These are phyloP conservation scores for Chromoteleia sp. DNA, from an alignment of 2,888 invertebrate genomes.

Conservation along the genomic window DNA sequence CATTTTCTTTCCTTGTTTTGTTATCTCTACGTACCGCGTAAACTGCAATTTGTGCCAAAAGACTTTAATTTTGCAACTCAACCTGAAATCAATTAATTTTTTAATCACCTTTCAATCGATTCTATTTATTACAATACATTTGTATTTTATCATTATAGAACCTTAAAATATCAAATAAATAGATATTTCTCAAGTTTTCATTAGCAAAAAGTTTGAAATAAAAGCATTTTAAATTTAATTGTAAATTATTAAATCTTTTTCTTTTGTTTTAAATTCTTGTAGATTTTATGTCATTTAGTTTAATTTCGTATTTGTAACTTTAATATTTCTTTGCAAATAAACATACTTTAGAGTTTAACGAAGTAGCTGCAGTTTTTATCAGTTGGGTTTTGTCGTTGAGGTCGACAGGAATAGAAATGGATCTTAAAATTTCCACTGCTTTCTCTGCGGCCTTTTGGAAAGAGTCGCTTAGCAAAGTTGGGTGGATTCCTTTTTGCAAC, in stretches of 20 bases:
- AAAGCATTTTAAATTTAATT: too few species aligned
- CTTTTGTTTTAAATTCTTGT: background rate
- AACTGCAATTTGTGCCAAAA: conserved; percentile 98
- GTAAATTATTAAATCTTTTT: background rate
- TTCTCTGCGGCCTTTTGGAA: conserved; percentile 94
- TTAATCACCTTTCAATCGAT: background rate
- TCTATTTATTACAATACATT: background rate
- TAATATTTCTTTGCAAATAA: background rate
- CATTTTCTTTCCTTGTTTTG: conserved; percentile 89
- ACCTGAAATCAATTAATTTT: conserved; percentile 86
- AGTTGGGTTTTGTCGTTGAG: conserved; percentile 94
- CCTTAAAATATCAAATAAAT: too few species aligned
- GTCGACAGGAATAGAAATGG: conserved; percentile 94
- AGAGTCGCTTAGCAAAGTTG: conserved; percentile 98
- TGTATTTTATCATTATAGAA: background rate
- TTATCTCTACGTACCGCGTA: conserved; percentile 96
- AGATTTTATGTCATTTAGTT: background rate
- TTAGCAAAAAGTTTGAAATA: too few species aligned
- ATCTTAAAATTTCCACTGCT: conserved; percentile 91
- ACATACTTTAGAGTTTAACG: conserved; percentile 95
- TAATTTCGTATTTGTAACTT: background rate
- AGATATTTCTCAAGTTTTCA: too few species aligned
- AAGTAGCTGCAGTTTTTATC: conserved; percentile 97
- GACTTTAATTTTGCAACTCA: conserved; percentile 98
- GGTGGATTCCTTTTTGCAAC: conserved; percentile 97